phyloP scores from a whole-genome alignment of 2,888 invertebrate species.

The Lochmaea capreae region DNA sequence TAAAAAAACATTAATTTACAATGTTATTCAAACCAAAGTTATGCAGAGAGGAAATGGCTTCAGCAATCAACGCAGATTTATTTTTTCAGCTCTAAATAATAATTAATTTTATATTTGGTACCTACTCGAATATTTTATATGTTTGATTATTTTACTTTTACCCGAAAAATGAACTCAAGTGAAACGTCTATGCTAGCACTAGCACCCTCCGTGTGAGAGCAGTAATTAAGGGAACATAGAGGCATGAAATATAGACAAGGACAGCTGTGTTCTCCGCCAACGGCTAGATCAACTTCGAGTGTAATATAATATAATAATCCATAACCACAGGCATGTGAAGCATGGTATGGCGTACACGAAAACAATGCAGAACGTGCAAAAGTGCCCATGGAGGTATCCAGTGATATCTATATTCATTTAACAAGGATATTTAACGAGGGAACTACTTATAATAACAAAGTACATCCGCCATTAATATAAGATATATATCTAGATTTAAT shows the following conservation, averaged over 20 bases:
- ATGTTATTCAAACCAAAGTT: too few relatives aligned
- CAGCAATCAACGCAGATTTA: too few relatives aligned
- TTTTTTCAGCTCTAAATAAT: too few relatives aligned
- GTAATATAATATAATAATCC: slow-evolving; percentile 52
- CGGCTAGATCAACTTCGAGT: slow-evolving; percentile 26
- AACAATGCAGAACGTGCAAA: slow-evolving; percentile 24
- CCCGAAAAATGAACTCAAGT: too few relatives aligned
- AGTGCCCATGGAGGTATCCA: slow-evolving; percentile 27
- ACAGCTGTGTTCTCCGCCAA: slow-evolving; percentile 26
- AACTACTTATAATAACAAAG: not conserved
- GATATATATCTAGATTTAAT: too few relatives aligned
- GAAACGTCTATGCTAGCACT: not conserved
- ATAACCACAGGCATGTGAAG: slow-evolving; percentile 51
- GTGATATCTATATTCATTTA: not conserved
- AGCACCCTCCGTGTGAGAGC: not conserved
- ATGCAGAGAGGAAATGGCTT: too few relatives aligned
- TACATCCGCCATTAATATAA: too few relatives aligned
- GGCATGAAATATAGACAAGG: slow-evolving; percentile 26
- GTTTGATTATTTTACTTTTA: too few relatives aligned
- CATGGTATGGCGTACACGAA: slow-evolving; percentile 39
- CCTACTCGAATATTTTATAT: too few relatives aligned
- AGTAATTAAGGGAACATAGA: not conserved
- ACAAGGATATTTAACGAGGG: too few relatives aligned
- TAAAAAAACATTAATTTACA: too few relatives aligned
- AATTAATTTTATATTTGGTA: too few relatives aligned